Evolutionary conservation across 2,113 vertebrate species (phyloP), one percentile per base, ranked within the genome.

Genomic region (Noctilio leporinus): DNA sequence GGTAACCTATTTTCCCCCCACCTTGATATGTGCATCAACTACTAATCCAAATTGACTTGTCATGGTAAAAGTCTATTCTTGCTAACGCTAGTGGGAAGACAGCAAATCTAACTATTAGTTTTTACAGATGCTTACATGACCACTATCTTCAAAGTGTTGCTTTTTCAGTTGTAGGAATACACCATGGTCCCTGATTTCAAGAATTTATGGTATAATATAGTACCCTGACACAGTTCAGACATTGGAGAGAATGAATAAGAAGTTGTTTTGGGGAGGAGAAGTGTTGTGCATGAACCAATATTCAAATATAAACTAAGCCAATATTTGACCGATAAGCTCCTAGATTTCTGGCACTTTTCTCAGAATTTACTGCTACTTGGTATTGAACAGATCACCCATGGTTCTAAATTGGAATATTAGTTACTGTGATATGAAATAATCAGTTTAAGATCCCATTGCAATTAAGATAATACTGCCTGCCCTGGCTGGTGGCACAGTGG

Each of bases 261-360:
- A 22, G 47, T 47, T 86, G 55, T 45, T 12, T 4, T 62, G 14
- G 22, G 28, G 40, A 64, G 33, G 57, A 47, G 15, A 62, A n/a
- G 12, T 57, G 40, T 20, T 59, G 19, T 57, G 77, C 47, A 16
- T 51, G 76, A 82, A 92, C 78, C 95, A 96, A 95, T 55, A 96
- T 86, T 96, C 62, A 94, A 38, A 91, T 94, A 97, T 95, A 94
- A 96, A 95, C 92, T 94, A 96, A 97, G 93, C 77, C 33, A 87
- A 87, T 90, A 92, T 95, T 95, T 93, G 91, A 92, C 80, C 91
- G 86, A 95, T 89, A 90, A 92, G 40, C 85, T 91, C 82, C 88
- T 93, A 73, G 93, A 95, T 91, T 96, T 96, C 77, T 86, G 49
- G 24, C 49, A 75, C 55, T 95, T 92, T 62, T 88, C 62, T 96